Base-by-base conservation (phyloP, 2,888 invertebrate genomes). In the Epistrophe eligans region DNA sequence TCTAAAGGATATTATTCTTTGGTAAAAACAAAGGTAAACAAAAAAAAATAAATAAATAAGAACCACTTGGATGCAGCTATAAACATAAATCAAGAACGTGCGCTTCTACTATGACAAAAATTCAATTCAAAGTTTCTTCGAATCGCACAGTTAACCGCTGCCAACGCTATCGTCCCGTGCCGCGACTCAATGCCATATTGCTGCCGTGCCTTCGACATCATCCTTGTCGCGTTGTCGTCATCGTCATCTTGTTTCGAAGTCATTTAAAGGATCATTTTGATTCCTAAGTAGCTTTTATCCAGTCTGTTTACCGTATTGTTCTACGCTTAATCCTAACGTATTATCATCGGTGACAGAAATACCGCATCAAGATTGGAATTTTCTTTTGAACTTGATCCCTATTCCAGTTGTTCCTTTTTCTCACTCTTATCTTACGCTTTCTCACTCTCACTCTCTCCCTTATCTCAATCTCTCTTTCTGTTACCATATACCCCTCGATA, bases 61-160 rank as follows among this genome's bases (percentile, higher is more conserved):
- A 77, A 62, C 77, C 73, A 79, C 77, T 82, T 64, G 82, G 62
- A 85, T 85, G 85, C 82, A 85, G 57, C 79, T 70, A 82, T 85
- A 85, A 85, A 82, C 77, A 85, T 85, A 85, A 85, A 85, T 85
- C 85, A 85, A 74, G 85, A 85, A 85, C 85, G 85, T 85, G 85
- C 82, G 74, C 62, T 38, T 38, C 24, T 52, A 71, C 58, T 85
- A 32, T 71, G 52, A 58, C 58, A 52, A 73, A 24, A 82, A 85
- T 77, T 82, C 85, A 85, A 82, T 85, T 70, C 73, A 74, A 70
- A 57, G 45, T 57, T 77, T 73, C 48, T 70, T 45, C 6, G 40
- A 58, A 35, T 43, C 5, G 48, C 9, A 17, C 9, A 48, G 40
- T 24, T 5, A 1, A 40, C 15, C 24, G 6, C n/a, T n/a, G 45